Evolutionary conservation across 2,888 invertebrate genomes (phyloP).

Genomic region (Amblyjoppa proteus): DNA sequence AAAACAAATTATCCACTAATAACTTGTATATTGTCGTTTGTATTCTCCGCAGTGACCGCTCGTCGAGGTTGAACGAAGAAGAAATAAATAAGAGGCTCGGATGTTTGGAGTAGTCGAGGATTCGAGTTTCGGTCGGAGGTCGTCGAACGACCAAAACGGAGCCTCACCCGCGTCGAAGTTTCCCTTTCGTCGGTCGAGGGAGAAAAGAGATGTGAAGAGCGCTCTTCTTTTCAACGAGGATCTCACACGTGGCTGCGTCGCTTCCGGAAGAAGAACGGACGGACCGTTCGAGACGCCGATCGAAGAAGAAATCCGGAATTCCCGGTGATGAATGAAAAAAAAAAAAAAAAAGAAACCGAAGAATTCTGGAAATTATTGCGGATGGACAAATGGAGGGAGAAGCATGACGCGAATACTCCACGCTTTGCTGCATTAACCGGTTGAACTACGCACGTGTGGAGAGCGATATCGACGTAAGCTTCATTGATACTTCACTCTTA

Average conservation of each 20-base stretch:
- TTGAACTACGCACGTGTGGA: slow-evolving; percentile 15
- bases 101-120: not conserved
- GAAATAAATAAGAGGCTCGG: slow-evolving; percentile 1
- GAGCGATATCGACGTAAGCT: slow-evolving; percentile 11
- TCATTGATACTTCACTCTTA: slow-evolving; percentile 22
- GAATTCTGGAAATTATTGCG: slow-evolving; percentile 3
- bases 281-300: not conserved
- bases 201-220: not conserved
- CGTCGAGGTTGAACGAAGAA: not conserved
- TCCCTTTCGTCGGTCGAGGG: slow-evolving; percentile 5
- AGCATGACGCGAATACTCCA: slow-evolving; percentile 11
- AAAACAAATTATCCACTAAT: not conserved
- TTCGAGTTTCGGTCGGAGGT: slow-evolving; percentile 28
- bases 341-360: not conserved
- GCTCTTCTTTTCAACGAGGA: not conserved
- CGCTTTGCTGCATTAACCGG: slow-evolving; percentile 5
- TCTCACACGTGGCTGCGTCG: slow-evolving; percentile 17
- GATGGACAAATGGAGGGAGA: not conserved
- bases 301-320: slow-evolving; percentile 1
- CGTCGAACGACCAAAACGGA: slow-evolving; percentile 21
- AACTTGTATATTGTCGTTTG: not conserved
- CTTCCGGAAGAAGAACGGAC: not conserved
- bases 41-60: not conserved
- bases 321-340: not conserved
- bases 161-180: slow-evolving; percentile 31